Evolutionary conservation across 1,140 invertebrate species (phyloP), one percentile per base, ranked within the genome.

Genomic region (Cardiocondyla obscurior): DNA sequence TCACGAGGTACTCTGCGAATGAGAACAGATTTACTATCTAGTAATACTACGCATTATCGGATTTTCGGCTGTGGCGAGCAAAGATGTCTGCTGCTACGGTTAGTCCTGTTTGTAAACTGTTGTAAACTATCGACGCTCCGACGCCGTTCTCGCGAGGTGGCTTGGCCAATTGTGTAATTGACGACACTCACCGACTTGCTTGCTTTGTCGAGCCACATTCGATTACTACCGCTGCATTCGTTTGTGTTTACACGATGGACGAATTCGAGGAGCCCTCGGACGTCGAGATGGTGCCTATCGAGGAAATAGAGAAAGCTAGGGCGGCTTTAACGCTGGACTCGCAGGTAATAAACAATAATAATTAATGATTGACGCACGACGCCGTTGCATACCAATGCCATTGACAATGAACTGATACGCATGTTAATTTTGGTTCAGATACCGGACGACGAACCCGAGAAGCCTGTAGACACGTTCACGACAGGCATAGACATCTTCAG

Each of bases 401-500:
- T n/a, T n/a, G n/a, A n/a, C n/a, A n/a, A n/a, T n/a, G n/a, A n/a
- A n/a, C n/a, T n/a, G n/a, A n/a, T n/a, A n/a, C n/a, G n/a, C n/a
- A n/a, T n/a, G n/a, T n/a, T n/a, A n/a, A n/a, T n/a, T n/a, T n/a
- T n/a, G n/a, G n/a, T 73, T 12, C 60, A 87, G n/a, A 30, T 33
- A 22, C 28, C 53, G 10, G 87, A 88, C 14, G 85, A 22, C 33
- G 85, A 86, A 5, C 88, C 88, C 82, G 91, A 94, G 64, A 95
- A 95, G 83, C 94, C 94, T 86, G 90, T 91, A 85, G 95, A 95
- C 30, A 88, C 94, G 46, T 95, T 96, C 81, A 91, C 92, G 14
- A 95, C 95, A 28, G 95, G 95, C 46, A 93, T 96, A 22, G 94
- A 96, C 90, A 94, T 95, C 82, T 95, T 96, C 60, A 95, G 95